Evolutionary conservation across 1,140 invertebrate genomes (phyloP).

Genomic region (Leptinotarsa texana): DNA sequence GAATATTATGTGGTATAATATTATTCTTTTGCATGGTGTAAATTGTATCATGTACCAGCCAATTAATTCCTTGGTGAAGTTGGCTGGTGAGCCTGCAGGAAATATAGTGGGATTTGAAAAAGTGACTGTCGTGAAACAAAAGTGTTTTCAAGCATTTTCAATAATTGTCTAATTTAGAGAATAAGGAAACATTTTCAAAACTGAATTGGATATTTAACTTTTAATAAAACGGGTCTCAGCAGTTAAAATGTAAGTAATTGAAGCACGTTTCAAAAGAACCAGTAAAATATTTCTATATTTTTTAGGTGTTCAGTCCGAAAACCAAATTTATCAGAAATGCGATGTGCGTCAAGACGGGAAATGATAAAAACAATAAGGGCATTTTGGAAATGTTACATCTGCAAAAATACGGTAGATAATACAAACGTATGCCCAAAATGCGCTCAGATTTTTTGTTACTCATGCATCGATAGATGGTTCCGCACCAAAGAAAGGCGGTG

Average conservation of each 20-base stretch:
- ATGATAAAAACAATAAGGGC: constrained; percentile 74
- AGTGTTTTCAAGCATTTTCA: neutral
- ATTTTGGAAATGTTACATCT: constrained; percentile 94
- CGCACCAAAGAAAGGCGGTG: constrained; percentile 91
- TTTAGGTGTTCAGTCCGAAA: neutral
- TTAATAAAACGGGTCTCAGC: too few species aligned
- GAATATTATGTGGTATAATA: too few species aligned
- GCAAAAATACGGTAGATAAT: constrained; percentile 93
- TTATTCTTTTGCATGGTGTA: too few species aligned
- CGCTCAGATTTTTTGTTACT: constrained; percentile 90
- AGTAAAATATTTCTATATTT: neutral
- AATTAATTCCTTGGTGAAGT: too few species aligned
- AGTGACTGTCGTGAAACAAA: constrained; percentile 3
- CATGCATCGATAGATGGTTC: constrained; percentile 87
- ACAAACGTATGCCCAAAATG: constrained; percentile 92
- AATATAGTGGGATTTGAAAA: neutral
- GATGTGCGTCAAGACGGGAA: constrained; percentile 41
- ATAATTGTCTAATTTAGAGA: too few species aligned
- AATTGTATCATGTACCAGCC: too few species aligned
- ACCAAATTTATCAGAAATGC: constrained; percentile 31
- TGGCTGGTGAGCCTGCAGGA: too few species aligned
- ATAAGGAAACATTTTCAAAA: too few species aligned
- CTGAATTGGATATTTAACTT: too few species aligned
- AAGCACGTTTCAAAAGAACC: too few species aligned
- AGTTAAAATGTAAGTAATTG: too few species aligned